Base-by-base conservation (phyloP, 2,888 invertebrate genomes). In the Idaea dimidiata region DNA sequence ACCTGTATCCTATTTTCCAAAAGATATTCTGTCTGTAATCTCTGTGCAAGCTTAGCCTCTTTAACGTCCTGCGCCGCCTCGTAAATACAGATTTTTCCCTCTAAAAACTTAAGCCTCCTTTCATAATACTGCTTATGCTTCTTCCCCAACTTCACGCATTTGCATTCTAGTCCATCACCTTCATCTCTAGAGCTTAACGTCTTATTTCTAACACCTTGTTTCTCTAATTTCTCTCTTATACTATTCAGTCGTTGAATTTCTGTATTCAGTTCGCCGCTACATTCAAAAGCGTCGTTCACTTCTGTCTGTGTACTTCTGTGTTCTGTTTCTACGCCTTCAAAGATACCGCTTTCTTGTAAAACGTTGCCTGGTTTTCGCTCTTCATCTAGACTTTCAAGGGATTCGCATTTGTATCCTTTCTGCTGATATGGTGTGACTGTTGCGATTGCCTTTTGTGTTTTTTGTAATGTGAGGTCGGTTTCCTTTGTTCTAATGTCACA, bases 281-380 rank as follows among this genome's bases (percentile, higher is more conserved):
- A 89, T 82, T 93, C 93, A 72, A 90, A 89, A 72, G 81, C 87
- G 65, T 94, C 94, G 74, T 93, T 94, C 54, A 89, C 89, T 62
- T 94, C 94, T 61, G 94, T 94, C 80, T 94, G 94, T 66, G 94
- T 94, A 68, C 87, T 78, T 67, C 84, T 90, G 56, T 84, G 83
- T 66, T 91, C 91, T 63, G 90, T 88, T 70, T 93, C 93, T 33
- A 88, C 93, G 58, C 92, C 95, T 75, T 95, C 96, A 75, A 96
- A 96, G 70, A 96, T 96, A 31, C 96, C 96, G 75, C 96, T 96
- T 77, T 96, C 96, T 77, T 95, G 95, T 32, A 96, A 87, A 75
- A 94, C 89, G 74, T 90, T 94, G 69, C 81, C 92, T 71, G 91
- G 93, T 84, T 87, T 94, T 80, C 84, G 89, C 65, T 93, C 93